phyloP scores from a whole-genome alignment of 2,888 invertebrate species.

The Caenorhabditis japonica region DNA sequence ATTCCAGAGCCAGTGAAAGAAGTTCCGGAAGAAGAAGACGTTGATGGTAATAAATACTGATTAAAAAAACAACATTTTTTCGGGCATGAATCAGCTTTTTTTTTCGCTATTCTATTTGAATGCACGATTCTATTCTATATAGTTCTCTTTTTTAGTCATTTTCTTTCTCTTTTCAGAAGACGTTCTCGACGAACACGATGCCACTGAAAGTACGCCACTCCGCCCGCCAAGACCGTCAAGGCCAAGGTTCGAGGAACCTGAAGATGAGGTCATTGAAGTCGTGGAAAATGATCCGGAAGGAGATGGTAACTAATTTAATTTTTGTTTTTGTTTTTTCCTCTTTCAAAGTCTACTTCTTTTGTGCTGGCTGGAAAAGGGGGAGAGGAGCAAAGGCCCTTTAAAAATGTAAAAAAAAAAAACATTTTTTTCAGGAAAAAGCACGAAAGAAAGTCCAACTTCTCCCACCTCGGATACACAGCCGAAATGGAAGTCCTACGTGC shows the following conservation, averaged over 20 bases:
- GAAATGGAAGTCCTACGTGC: constrained; percentile 48
- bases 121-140: constrained; percentile 1
- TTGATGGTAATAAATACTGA: constrained; percentile 13
- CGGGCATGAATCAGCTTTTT: too few relatives aligned
- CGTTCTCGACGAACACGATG: constrained; percentile 20
- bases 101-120: constrained; percentile 2
- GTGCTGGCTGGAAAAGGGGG: too few relatives aligned
- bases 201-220: constrained; percentile 46
- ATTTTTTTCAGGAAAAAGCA: constrained; percentile 3
- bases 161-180: too few relatives aligned
- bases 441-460: constrained; percentile 9
- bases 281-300: constrained; percentile 16
- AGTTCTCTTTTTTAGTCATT: constrained; percentile 5
- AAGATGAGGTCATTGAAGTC: constrained; percentile 29
- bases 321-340: background rate
- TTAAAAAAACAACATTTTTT: background rate
- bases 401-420: background rate
- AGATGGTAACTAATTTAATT: constrained; percentile 7
- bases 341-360: too few relatives aligned
- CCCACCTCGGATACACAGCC: constrained; percentile 6
- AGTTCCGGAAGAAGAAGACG: constrained; percentile 18
- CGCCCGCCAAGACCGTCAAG: constrained; percentile 47
- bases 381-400: too few relatives aligned
- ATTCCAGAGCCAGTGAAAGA: constrained; percentile 33
- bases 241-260: constrained; percentile 32